A percentile compares a stretch with the other conserved stretches of the same genome.
Evolutionary conservation across 2,113 vertebrate species (phyloP).

Genomic region (Amphiprion ocellaris): DNA sequence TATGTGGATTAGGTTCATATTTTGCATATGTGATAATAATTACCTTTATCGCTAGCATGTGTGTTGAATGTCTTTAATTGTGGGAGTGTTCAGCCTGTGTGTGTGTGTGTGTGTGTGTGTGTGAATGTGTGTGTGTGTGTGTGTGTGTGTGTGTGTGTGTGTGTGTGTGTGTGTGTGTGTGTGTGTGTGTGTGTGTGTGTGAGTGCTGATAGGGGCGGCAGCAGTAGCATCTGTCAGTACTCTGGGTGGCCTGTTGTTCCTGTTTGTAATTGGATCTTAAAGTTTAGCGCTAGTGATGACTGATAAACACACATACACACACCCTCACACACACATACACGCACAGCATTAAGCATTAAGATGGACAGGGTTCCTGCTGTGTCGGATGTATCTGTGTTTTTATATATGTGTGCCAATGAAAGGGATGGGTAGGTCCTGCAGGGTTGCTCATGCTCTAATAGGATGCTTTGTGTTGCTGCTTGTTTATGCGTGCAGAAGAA

Average conservation of each 20-base stretch:
- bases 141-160: constrained; percentile 34
- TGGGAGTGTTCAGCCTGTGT: constrained; percentile 41
- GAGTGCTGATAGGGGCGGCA: constrained; percentile 76
- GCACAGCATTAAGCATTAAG: constrained; percentile 9
- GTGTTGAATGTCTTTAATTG: constrained; percentile 39
- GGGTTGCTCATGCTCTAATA: neutral
- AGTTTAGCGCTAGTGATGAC: constrained; percentile 78
- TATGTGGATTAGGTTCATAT: neutral
- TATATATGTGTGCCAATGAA: constrained; percentile 13
- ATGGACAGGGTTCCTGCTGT: constrained; percentile 21
- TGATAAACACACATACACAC: constrained; percentile 61
- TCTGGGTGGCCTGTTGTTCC: constrained; percentile 83
- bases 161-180: constrained; percentile 40
- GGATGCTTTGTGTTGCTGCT: constrained; percentile 2
- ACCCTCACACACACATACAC: constrained; percentile 13
- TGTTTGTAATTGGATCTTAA: constrained; percentile 84
- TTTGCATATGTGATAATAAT: neutral
- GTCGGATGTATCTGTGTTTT: constrained; percentile 20
- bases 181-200: constrained; percentile 28
- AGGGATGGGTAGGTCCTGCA: neutral
- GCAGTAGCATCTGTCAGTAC: constrained; percentile 79
- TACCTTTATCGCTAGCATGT: constrained; percentile 33
- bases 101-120: constrained; percentile 37
- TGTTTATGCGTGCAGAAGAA: constrained; percentile 3
- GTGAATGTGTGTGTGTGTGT: constrained; percentile 37